A percentile compares a stretch with the other conserved stretches of the same genome.
Conservation (phyloP, 2,888 invertebrate genomes). For the Tipula confusa region DNA sequence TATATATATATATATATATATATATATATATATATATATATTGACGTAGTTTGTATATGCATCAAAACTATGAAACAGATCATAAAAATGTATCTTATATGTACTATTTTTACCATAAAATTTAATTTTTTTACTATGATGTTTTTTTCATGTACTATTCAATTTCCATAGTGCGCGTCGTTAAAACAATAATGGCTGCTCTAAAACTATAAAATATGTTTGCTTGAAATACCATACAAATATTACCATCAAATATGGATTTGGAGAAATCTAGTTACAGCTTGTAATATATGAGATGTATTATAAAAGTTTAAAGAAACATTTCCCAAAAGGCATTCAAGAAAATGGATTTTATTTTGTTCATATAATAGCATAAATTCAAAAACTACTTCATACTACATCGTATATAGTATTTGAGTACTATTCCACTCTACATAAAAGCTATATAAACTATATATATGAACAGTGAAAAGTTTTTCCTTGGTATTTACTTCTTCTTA, state of each 20-base stretch:
- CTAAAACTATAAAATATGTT: neutral
- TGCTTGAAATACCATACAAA: neutral
- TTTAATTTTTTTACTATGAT: too few relatives aligned
- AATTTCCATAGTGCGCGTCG: too few relatives aligned
- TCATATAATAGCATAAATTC: neutral
- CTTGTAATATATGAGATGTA: neutral
- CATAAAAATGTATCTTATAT: too few relatives aligned
- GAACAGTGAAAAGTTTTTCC: neutral
- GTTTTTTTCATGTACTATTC: too few relatives aligned
- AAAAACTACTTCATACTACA: neutral
- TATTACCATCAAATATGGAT: constrained; percentile 12
- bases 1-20: too few relatives aligned
- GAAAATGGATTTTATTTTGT: neutral
- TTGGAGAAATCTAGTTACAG: neutral
- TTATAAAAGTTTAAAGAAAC: neutral
- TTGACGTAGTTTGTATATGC: too few relatives aligned
- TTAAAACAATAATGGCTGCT: neutral
- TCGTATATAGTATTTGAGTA: neutral
- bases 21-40: too few relatives aligned
- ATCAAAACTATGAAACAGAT: too few relatives aligned
- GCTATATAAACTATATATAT: neutral
- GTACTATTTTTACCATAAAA: neutral
- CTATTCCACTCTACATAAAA: neutral
- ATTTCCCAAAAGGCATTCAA: neutral
- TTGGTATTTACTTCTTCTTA: neutral